Percentiles rank a stretch among this genome's conserved stretches.
phyloP scores from a whole-genome alignment of 30 jellyfish, hydroid and myxozoan species.

The Phacellophora camtschatica region DNA sequence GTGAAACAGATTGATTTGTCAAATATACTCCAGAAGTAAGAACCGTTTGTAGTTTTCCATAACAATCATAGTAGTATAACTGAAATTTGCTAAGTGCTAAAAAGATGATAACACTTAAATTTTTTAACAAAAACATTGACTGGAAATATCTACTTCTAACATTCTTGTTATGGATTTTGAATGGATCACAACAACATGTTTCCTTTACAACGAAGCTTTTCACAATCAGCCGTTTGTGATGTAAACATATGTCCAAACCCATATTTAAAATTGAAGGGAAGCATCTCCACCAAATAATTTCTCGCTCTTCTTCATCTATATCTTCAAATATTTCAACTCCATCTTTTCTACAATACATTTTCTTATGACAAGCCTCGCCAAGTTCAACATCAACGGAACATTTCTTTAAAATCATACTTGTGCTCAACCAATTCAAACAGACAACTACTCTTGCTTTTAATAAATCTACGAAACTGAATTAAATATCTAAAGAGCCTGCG shows the following conservation, averaged over 20 bases:
- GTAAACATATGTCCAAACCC: not conserved
- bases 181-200: constrained; percentile 32
- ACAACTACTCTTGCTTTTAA: no score
- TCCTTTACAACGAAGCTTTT: not conserved
- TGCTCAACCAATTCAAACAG: no score
- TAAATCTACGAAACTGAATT: no score
- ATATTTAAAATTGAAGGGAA: constrained; percentile 11
- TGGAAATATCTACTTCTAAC: not conserved
- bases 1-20: not conserved
- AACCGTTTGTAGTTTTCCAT: no score
- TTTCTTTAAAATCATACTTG: no score
- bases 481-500: no score
- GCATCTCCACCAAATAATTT: constrained; percentile 33
- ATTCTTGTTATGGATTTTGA: not conserved
- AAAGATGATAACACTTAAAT: not conserved
- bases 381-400: not conserved
- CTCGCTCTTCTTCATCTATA: not conserved
- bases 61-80: no score
- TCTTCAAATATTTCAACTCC: not conserved
- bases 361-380: not conserved
- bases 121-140: not conserved
- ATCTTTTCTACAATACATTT: not conserved
- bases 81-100: not conserved
- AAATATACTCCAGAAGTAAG: no score
- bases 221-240: constrained; percentile 8